Percentiles rank a stretch among this genome's conserved stretches.
phyloP scores from a whole-genome alignment of 30 jellyfish, hydroid and myxozoan species.

The Phacellophora camtschatica region DNA sequence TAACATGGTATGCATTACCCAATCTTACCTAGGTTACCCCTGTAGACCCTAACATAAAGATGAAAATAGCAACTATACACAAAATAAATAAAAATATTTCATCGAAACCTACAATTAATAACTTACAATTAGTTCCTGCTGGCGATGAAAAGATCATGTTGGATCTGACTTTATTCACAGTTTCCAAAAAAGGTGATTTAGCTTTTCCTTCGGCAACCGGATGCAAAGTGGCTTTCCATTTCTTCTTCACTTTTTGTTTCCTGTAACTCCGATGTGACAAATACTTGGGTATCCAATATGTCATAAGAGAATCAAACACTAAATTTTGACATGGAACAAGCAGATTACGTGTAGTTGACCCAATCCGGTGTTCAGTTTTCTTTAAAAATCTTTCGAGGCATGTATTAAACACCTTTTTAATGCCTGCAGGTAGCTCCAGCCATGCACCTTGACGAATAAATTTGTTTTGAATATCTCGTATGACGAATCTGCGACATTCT shows the following conservation, averaged over 20 bases:
- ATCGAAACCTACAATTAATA: no score
- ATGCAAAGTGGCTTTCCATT: constrained; percentile 26
- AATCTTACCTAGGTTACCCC: no score
- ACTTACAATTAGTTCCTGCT: no score
- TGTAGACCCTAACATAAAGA: no score
- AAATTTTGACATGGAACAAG: constrained; percentile 37
- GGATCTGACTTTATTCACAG: no score
- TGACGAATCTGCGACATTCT: constrained; percentile 72
- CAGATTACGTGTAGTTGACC: not conserved
- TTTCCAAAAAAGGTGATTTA: no score
- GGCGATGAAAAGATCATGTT: no score
- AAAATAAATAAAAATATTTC: no score
- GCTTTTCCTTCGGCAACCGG: not conserved
- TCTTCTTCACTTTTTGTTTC: not conserved
- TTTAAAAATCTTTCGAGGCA: not conserved
- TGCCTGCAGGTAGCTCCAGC: constrained; percentile 39
- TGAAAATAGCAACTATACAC: no score
- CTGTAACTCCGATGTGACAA: constrained; percentile 49
- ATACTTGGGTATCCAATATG: constrained; percentile 90
- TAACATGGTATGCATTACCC: no score
- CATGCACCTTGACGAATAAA: constrained; percentile 68
- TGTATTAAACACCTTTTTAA: constrained; percentile 3
- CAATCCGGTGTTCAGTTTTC: not conserved
- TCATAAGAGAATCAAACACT: constrained; percentile 32
- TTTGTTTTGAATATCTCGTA: constrained; percentile 71